phyloP scores from a whole-genome alignment of 2,113 vertebrate genomes.

The Illadopsis cleaveri region DNA sequence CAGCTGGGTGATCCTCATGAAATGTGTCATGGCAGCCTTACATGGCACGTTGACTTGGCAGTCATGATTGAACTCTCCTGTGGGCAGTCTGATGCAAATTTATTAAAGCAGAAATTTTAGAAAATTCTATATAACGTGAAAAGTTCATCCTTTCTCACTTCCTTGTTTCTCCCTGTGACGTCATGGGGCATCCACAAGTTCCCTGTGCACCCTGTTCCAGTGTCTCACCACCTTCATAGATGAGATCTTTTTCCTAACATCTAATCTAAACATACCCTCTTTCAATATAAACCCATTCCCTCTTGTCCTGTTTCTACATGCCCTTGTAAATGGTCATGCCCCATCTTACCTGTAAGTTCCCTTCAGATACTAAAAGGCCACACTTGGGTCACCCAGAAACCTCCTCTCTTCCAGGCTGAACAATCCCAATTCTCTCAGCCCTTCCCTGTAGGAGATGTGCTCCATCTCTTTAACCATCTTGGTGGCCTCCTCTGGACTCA shows the following conservation, averaged over 20 bases:
- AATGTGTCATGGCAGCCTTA: neutral
- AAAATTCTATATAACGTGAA: neutral
- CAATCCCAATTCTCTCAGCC: neutral
- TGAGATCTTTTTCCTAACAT: neutral
- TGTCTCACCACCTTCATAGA: neutral
- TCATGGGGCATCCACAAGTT: neutral
- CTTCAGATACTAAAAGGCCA: neutral
- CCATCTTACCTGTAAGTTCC: neutral
- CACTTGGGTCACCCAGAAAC: neutral
- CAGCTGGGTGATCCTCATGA: neutral
- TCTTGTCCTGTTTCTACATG: neutral
- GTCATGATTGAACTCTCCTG: neutral
- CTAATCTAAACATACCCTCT: neutral
- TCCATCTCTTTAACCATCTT: neutral
- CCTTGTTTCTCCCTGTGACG: neutral
- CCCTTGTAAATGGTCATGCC: neutral
- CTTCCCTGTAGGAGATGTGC: neutral
- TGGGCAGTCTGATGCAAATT: neutral
- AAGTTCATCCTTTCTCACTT: neutral
- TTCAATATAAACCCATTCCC: neutral
- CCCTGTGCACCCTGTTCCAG: neutral
- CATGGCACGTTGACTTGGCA: neutral
- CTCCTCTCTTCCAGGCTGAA: neutral
- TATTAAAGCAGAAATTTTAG: neutral
- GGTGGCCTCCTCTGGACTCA: neutral